A percentile compares a stretch with the other conserved stretches of the same genome.
Conservation (phyloP, 2,113 vertebrate species). For the Urocynchramus pylzowi region DNA sequence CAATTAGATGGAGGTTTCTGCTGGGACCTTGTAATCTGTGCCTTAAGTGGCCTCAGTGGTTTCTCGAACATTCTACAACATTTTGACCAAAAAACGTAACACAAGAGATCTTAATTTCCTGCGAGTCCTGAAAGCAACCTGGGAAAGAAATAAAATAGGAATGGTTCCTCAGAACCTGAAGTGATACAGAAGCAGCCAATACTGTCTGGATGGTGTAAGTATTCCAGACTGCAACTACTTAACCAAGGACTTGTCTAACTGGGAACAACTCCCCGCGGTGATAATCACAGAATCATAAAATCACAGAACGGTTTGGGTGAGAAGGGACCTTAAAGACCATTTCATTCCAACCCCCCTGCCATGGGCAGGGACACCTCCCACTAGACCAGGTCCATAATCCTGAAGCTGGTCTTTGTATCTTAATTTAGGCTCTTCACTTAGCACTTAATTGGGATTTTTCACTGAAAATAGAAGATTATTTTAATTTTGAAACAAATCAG, state of each 20-base stretch:
- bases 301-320: background rate
- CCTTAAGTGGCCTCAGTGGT: background rate
- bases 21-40: background rate
- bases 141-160: background rate
- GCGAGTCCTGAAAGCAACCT: background rate
- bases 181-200: background rate
- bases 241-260: background rate
- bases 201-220: background rate
- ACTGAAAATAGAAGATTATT: background rate
- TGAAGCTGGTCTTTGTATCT: background rate
- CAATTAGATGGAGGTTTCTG: background rate
- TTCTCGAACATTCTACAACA: background rate
- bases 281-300: background rate
- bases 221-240: background rate
- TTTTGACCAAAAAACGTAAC: background rate
- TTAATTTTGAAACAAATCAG: background rate
- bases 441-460: background rate
- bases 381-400: background rate
- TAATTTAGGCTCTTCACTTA: background rate
- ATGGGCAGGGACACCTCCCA: background rate
- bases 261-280: rapidly evolving
- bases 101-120: background rate
- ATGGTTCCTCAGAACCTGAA: background rate
- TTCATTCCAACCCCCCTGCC: background rate
- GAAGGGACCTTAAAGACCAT: background rate